Conservation (phyloP, 2,888 invertebrate species). For the Macropis europaea region DNA sequence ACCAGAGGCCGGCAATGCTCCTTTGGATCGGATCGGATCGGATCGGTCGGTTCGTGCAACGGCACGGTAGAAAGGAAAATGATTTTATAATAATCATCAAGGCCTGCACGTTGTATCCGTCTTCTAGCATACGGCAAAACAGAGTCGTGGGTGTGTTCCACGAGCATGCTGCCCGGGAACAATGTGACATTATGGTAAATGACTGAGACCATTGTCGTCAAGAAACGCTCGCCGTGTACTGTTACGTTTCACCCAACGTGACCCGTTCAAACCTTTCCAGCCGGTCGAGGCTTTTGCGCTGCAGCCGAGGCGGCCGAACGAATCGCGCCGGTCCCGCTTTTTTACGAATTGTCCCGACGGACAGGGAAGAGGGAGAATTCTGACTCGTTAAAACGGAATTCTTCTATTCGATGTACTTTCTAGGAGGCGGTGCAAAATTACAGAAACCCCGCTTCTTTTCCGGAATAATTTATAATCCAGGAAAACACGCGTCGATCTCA, state of each 20-base stretch:
- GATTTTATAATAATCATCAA: slow-evolving; percentile 63
- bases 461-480: slow-evolving; percentile 49
- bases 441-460: slow-evolving; percentile 26
- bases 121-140: slow-evolving; percentile 51
- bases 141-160: slow-evolving; percentile 65
- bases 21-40: slow-evolving; percentile 33
- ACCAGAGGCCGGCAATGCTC: slow-evolving; percentile 37
- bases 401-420: slow-evolving; percentile 7
- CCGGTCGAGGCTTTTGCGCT: neutral
- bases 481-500: slow-evolving; percentile 50
- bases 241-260: slow-evolving; percentile 25
- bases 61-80: slow-evolving; percentile 65
- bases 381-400: too few species aligned
- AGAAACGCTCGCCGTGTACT: slow-evolving; percentile 24
- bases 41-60: slow-evolving; percentile 46
- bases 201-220: slow-evolving; percentile 63
- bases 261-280: slow-evolving; percentile 1
- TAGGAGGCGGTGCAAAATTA: slow-evolving; percentile 27
- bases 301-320: neutral
- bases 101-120: slow-evolving; percentile 41
- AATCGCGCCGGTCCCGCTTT: too few species aligned
- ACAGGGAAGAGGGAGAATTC: too few species aligned
- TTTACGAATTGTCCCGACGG: too few species aligned
- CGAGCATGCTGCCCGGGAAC: slow-evolving; percentile 65
- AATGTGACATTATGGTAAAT: slow-evolving; percentile 74